phyloP scores from a whole-genome alignment of 2,113 vertebrate genomes.

The Chitala chitala region DNA sequence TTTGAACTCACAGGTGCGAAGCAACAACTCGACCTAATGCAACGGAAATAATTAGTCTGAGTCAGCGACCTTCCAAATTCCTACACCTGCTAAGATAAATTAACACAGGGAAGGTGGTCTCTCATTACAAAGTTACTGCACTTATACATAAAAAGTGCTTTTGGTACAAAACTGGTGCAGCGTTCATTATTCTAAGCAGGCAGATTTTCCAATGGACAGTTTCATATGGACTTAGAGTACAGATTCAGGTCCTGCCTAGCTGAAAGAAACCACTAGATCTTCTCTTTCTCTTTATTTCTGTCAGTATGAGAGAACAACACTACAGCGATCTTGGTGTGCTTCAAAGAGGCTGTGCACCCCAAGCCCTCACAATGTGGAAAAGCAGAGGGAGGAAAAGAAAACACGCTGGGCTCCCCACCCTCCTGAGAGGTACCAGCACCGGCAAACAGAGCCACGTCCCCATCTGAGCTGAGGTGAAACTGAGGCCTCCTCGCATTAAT shows the following conservation, averaged over 20 bases:
- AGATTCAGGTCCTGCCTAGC: too few relatives aligned
- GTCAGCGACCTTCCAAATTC: background rate
- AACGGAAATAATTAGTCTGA: background rate
- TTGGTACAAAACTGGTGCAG: too few relatives aligned
- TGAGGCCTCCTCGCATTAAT: constrained; percentile 19
- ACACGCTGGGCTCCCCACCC: background rate
- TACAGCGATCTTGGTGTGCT: background rate
- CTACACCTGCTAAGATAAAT: background rate
- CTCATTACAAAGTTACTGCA: background rate
- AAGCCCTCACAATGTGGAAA: too few relatives aligned
- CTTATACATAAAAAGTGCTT: background rate
- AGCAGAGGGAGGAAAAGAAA: background rate
- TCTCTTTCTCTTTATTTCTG: background rate
- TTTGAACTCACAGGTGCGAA: background rate
- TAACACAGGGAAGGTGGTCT: background rate
- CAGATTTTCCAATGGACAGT: too few relatives aligned
- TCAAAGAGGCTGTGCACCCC: background rate
- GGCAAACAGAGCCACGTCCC: background rate
- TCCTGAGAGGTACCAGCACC: background rate
- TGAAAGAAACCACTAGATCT: too few relatives aligned
- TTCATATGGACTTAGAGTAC: too few relatives aligned
- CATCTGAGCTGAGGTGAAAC: constrained; percentile 7
- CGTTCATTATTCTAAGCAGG: too few relatives aligned
- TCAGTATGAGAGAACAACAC: background rate
- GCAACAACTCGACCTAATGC: background rate